Percentiles rank a stretch among this genome's conserved stretches.
Conservation (phyloP, 2,113 vertebrate genomes). For the Tachysurus vachellii region DNA sequence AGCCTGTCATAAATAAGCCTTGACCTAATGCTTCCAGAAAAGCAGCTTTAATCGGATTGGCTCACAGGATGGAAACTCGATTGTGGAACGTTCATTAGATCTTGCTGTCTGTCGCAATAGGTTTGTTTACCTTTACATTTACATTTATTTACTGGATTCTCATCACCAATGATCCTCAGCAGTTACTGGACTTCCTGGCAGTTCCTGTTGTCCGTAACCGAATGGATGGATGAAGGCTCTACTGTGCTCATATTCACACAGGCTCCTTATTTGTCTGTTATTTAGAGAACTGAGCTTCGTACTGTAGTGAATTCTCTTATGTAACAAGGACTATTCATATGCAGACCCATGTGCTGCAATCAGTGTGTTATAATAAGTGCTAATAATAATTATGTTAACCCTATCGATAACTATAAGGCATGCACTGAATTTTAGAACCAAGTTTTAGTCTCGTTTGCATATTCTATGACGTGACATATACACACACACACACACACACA, state of each 20-base stretch:
- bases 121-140: background rate
- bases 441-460: background rate
- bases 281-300: background rate
- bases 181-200: background rate
- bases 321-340: background rate
- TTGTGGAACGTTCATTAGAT: background rate
- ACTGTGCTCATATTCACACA: conserved; percentile 4
- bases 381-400: background rate
- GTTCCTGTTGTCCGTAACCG: background rate
- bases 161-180: background rate
- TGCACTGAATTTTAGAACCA: background rate
- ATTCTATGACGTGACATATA: too few species aligned
- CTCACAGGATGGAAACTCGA: background rate
- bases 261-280: background rate
- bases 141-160: background rate
- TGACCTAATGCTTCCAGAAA: background rate
- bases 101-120: background rate
- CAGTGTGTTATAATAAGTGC: background rate
- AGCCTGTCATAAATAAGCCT: background rate
- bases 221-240: background rate
- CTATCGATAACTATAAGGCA: background rate
- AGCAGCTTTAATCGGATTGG: background rate
- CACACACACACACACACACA: too few species aligned
- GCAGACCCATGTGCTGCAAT: background rate
- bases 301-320: background rate